Evolutionary conservation across 2,113 vertebrate genomes (phyloP), one percentile per base, ranked within the genome.

Genomic region (Psittacus erithacus): DNA sequence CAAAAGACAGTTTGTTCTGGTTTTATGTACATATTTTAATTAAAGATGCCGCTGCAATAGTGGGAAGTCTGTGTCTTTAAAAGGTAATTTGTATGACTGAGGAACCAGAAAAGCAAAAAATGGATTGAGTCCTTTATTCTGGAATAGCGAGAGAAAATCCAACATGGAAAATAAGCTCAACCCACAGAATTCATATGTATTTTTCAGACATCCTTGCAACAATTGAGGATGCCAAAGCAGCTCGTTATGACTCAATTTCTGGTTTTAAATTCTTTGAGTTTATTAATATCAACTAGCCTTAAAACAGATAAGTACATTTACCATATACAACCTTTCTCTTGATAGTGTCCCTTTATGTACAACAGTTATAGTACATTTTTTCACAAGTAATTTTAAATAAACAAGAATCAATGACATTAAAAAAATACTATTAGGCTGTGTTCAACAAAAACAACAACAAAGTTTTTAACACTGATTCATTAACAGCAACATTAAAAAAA

Each of bases 371-470:
- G 92, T 84, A 96, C 92, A 92, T 68, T 85, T 93, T 93, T 91
- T 91, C 96, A 96, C 84, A 75, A 97, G 82, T 92, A 53, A 94
- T 96, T 96, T 91, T 85, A 97, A 97, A 94, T 90, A 87, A 97
- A 92, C 83, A 92, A 94, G 82, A 96, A 97, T 87, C 76, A 41
- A 74, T 82, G 55, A 93, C 89, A 95, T 91, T 70, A 90, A 95
- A 39, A 59, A 96, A 94, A 87, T 94, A 93, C 92, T 92, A 94
- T 93, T 82, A 91, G 88, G 77, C 76, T 93, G 83, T 82, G 57
- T 81, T 93, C 82, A 88, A 93, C 83, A 93, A 81, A 76, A 95
- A 80, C 73, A 84, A 88, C 57, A 67, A 85, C 43, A 68, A 75
- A 77, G 25, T 74, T 95, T 96, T 88, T 95, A 97, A 87, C 87